phyloP scores from a whole-genome alignment of 2,797 vertebrate species.

The Acanthornis magna region DNA sequence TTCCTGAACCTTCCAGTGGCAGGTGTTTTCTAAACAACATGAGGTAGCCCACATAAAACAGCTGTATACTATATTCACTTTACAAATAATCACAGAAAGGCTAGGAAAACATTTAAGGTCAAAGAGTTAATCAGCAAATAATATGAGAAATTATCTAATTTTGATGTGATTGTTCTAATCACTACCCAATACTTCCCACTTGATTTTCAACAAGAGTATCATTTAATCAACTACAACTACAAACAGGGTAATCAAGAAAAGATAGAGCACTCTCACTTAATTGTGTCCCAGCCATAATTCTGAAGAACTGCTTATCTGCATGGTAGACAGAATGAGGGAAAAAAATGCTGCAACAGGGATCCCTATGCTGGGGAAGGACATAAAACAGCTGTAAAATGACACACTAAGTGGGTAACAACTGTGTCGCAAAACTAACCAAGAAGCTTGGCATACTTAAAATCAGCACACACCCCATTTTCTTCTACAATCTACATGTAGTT shows the following conservation, averaged over 20 bases:
- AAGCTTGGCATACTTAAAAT: neutral
- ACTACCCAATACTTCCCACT: neutral
- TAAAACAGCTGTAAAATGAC: neutral
- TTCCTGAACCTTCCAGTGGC: neutral
- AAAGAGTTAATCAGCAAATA: neutral
- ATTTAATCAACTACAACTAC: neutral
- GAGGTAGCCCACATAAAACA: neutral
- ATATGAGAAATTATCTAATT: neutral
- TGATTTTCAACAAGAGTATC: neutral
- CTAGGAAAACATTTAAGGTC: neutral
- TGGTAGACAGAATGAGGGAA: neutral
- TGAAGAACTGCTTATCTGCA: neutral
- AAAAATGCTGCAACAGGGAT: neutral
- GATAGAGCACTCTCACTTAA: rapidly evolving
- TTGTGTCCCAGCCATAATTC: neutral
- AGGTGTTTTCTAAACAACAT: neutral
- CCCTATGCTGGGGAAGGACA: neutral
- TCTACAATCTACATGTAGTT: neutral
- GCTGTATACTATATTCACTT: neutral
- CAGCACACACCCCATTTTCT: neutral
- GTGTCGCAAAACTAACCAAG: neutral
- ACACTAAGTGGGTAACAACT: neutral
- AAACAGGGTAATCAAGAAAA: neutral
- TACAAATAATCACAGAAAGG: neutral
- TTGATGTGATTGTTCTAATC: neutral